These are phyloP conservation scores for Amphibalanus amphitrite DNA, from an alignment of 1,140 invertebrate genomes.

Conservation along the genomic window DNA sequence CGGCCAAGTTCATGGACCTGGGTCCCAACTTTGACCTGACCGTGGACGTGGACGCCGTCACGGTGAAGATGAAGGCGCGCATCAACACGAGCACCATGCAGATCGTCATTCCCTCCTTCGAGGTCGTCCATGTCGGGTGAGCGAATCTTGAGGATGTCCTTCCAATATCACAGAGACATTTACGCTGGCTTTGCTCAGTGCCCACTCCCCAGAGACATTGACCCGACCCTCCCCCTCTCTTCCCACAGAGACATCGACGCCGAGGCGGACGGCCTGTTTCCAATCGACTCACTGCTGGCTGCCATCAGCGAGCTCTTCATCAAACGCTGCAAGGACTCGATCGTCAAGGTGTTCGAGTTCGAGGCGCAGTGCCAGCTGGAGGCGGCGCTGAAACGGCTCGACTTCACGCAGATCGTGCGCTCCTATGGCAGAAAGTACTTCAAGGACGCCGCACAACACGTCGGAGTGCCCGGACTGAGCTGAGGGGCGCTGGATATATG, in stretches of 20 bases:
- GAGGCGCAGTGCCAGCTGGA: constrained; percentile 2
- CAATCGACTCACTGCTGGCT: background rate
- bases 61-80: constrained; percentile 3
- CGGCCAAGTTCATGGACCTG: constrained; percentile 2
- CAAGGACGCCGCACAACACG: background rate
- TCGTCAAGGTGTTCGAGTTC: constrained; percentile 4
- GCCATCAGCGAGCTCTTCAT: background rate
- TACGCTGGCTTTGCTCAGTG: no score
- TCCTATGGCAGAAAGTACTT: background rate
- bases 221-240: background rate
- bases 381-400: constrained; percentile 3
- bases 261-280: background rate
- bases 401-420: constrained; percentile 1
- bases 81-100: constrained; percentile 1
- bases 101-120: background rate
- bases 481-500: no score
- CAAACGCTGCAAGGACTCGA: background rate
- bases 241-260: background rate
- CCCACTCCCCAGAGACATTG: no score
- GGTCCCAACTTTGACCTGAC: constrained; percentile 4
- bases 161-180: no score
- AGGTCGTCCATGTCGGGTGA: constrained; percentile 3
- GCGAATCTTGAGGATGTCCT: no score
- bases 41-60: constrained; percentile 3
- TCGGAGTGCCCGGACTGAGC: background rate